phyloP scores from a whole-genome alignment of 2,888 invertebrate species.

The Vesta saturnalis region DNA sequence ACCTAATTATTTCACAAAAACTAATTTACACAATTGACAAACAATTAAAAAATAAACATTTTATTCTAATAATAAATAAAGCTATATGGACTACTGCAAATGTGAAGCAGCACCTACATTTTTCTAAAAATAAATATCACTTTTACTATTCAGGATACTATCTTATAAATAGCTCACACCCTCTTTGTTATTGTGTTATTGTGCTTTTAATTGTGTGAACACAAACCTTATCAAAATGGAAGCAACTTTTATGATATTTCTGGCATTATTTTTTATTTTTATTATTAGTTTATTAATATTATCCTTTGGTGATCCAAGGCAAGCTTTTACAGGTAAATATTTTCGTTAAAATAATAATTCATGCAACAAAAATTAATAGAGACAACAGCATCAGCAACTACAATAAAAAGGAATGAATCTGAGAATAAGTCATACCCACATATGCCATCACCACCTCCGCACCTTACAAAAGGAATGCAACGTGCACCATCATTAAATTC shows the following conservation, averaged over 20 bases:
- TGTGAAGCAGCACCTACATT: too few species aligned
- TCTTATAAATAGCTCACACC: too few species aligned
- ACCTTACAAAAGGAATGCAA: not conserved
- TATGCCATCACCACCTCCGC: not conserved
- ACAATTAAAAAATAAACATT: too few species aligned
- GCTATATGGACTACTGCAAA: too few species aligned
- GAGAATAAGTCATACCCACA: not conserved
- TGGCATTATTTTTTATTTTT: not conserved
- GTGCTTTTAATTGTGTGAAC: too few species aligned
- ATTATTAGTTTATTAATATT: not conserved
- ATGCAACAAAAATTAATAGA: not conserved
- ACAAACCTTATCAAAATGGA: too few species aligned
- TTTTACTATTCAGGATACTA: too few species aligned
- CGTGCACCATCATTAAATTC: slow-evolving; percentile 1
- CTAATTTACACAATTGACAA: too few species aligned
- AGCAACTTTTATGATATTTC: not conserved
- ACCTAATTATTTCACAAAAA: too few species aligned
- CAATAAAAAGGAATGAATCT: not conserved
- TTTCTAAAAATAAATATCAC: too few species aligned
- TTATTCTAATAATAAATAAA: too few species aligned
- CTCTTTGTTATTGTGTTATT: too few species aligned
- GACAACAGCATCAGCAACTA: not conserved
- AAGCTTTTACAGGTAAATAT: not conserved
- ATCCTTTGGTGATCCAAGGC: not conserved
- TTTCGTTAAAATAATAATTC: not conserved